Evolutionary conservation across 2,113 vertebrate species (phyloP).

Genomic region (Lucifuga dentata): DNA sequence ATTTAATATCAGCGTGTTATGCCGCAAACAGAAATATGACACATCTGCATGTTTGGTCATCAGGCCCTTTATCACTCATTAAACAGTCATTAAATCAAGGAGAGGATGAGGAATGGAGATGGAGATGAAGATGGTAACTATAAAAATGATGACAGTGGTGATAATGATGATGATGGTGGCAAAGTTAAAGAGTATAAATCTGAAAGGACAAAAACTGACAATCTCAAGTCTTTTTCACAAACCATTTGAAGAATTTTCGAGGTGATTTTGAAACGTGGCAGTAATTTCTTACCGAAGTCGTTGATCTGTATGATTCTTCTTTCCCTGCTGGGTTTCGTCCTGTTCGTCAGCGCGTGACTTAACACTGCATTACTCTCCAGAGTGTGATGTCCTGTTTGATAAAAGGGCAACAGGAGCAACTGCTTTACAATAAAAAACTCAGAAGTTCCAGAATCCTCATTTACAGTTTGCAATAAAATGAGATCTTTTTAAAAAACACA

Average conservation of each 20-base stretch:
- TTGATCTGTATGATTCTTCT: slow-evolving; percentile 72
- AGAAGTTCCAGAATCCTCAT: too few species aligned
- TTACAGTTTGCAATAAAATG: too few species aligned
- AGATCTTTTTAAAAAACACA: too few species aligned
- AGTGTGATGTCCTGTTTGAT: slow-evolving; percentile 36
- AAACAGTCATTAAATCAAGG: background rate
- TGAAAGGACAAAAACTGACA: too few species aligned
- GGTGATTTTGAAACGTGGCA: background rate
- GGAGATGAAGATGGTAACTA: too few species aligned
- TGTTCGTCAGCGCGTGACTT: slow-evolving; percentile 56
- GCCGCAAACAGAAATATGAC: too few species aligned
- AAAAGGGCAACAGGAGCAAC: background rate
- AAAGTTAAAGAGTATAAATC: background rate
- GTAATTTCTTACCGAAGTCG: slow-evolving; percentile 62
- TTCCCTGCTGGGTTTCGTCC: slow-evolving; percentile 64
- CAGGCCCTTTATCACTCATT: background rate
- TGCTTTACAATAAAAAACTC: background rate
- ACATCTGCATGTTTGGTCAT: too few species aligned
- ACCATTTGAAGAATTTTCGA: background rate
- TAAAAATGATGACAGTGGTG: background rate
- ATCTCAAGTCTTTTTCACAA: background rate
- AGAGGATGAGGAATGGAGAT: too few species aligned
- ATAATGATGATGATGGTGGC: background rate
- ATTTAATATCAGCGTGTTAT: too few species aligned
- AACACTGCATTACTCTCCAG: slow-evolving; percentile 65